Evolutionary conservation across 2,797 vertebrate genomes (phyloP).

Genomic region (Passerculus sandwichensis): DNA sequence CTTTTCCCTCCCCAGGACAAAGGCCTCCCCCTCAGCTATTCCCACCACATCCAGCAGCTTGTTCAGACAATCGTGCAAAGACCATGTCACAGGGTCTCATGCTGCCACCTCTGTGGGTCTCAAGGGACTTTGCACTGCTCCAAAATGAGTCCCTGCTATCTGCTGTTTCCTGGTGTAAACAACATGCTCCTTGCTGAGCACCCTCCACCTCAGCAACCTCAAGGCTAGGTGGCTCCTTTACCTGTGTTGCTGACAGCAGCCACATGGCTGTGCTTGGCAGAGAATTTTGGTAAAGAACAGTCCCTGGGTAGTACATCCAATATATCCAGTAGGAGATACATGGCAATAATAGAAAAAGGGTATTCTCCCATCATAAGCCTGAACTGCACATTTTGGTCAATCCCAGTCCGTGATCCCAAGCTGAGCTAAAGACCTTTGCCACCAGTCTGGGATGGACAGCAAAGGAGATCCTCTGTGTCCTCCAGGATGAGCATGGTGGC

Average conservation of each 20-base stretch:
- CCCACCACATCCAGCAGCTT: background rate
- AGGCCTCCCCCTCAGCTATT: background rate
- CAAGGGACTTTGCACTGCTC: background rate
- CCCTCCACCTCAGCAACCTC: background rate
- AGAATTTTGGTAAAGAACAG: background rate
- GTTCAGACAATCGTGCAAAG: background rate
- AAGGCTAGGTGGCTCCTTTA: background rate
- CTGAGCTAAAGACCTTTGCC: background rate
- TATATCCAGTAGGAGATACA: fast-evolving
- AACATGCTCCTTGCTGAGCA: background rate
- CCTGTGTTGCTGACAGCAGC: fast-evolving
- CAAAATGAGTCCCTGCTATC: background rate
- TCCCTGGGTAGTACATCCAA: too few species aligned
- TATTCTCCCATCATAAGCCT: background rate
- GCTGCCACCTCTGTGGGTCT: background rate
- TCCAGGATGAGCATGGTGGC: background rate
- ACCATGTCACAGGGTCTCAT: fast-evolving
- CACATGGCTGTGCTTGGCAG: fast-evolving
- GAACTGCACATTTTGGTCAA: background rate
- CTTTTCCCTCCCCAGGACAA: conserved; percentile 9
- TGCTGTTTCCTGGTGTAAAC: background rate
- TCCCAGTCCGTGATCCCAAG: fast-evolving
- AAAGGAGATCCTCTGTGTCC: background rate
- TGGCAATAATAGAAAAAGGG: fast-evolving
- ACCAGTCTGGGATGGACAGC: background rate